These are phyloP conservation scores for Cephalotes varians DNA, from an alignment of 2,888 invertebrate species.

Conservation along the genomic window DNA sequence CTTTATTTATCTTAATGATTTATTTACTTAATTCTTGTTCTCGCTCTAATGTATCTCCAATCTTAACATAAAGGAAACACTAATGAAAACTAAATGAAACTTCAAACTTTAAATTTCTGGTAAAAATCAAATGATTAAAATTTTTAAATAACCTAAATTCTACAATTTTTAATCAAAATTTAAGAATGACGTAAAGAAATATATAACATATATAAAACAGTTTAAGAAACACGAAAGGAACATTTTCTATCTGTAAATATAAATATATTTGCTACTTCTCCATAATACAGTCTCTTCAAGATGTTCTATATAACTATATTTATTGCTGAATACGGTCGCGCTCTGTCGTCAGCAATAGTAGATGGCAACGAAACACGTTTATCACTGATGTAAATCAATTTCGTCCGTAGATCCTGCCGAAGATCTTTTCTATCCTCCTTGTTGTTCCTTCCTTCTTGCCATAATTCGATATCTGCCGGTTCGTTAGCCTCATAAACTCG, in stretches of 20 bases:
- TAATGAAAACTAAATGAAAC: not conserved
- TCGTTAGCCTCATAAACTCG: conserved; percentile 58
- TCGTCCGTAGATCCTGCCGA: conserved; percentile 32
- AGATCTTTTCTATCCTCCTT: conserved; percentile 41
- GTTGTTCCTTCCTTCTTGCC: conserved; percentile 16
- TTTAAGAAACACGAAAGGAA: not conserved
- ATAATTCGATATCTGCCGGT: conserved; percentile 58
- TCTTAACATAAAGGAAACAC: not conserved
- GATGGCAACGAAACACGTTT: conserved; percentile 38
- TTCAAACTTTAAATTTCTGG: not conserved
- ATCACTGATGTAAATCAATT: conserved; percentile 48
- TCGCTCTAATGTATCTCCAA: not conserved
- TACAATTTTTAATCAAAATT: not conserved
- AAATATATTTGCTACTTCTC: conserved; percentile 2
- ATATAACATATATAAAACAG: conserved; percentile 3
- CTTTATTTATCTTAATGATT: not conserved
- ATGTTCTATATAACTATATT: conserved; percentile 32
- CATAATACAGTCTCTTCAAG: conserved; percentile 12
- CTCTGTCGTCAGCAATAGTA: not conserved
- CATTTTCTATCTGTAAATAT: not conserved
- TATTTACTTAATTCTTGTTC: not conserved
- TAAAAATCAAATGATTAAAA: not conserved
- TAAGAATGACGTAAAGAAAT: not conserved
- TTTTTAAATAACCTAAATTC: not conserved
- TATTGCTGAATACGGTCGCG: conserved; percentile 21